Conservation (phyloP, 2,888 invertebrate species). For the Troides aeacus region DNA sequence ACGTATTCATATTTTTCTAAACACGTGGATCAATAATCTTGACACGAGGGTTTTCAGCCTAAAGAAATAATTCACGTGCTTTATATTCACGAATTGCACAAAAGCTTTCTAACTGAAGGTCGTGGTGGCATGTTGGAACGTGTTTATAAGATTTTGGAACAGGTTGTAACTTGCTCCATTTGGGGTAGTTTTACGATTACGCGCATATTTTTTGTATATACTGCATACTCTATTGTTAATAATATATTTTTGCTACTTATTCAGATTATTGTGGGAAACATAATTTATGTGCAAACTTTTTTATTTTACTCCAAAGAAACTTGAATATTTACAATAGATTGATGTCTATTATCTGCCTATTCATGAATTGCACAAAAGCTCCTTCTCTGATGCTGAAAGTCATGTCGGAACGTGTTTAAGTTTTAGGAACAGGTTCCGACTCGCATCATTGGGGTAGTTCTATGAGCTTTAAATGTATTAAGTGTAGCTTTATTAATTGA, state of each 20-base stretch:
- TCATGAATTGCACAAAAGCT: not conserved
- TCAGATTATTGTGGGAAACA: no score
- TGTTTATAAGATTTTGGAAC: conserved; percentile 20
- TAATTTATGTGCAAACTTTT: not conserved
- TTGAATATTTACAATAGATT: no score
- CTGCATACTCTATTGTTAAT: not conserved
- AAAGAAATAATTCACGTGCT: conserved; percentile 20
- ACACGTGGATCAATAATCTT: conserved; percentile 35
- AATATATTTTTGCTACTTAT: no score
- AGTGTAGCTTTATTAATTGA: no score
- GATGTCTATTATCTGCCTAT: not conserved
- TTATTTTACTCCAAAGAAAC: not conserved
- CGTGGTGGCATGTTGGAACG: conserved; percentile 27
- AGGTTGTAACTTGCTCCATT: conserved; percentile 23
- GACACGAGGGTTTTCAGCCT: conserved; percentile 8
- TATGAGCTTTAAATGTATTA: not conserved
- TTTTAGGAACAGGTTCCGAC: not conserved
- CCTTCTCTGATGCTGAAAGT: not conserved
- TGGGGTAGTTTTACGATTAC: not conserved
- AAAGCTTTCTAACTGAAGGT: conserved; percentile 21
- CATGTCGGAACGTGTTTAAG: not conserved
- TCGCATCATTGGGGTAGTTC: not conserved
- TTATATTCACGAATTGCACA: conserved; percentile 26
- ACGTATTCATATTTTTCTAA: conserved; percentile 3
- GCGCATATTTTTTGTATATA: not conserved